Evolutionary conservation across 1,140 invertebrate genomes (phyloP), one percentile per base, ranked within the genome.

Genomic region (Neelides sp.): DNA sequence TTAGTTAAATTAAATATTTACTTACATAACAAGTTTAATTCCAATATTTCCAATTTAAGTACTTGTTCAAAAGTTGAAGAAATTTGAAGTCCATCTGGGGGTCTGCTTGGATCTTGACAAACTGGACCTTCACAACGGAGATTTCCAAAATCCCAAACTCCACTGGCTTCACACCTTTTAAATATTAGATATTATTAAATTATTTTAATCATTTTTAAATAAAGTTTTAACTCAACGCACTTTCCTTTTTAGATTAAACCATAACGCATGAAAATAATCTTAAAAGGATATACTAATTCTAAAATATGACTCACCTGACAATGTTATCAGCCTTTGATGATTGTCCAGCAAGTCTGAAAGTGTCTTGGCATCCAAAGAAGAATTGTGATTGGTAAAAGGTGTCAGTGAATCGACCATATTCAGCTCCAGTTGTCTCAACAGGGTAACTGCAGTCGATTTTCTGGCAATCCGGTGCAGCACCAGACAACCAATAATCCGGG

Each of bases 121-220:
- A 94, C 89, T 19, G 90, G 89, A 48, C 90, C 91, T 73, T 95
- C 90, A 64, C 93, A 98, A 40, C 89, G 74, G 15, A 98, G 71
- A 67, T 95, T 88, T 8, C 92, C 92, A 68, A 96, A 94, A 69
- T 97, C 93, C 93, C 93, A 97, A 43, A 88, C 81, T 5, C 86
- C 88, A 65, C 91, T 90, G 2, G 79, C 79, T 70, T 85, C 82
- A 68, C 92, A 97, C 44, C 75, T 65, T n/a, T 17, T 13, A 15
- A 30, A 8, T 26, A 37, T 22, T 22, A 8, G 10, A 23, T 42
- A 24, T 12, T 27, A 26, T 24, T 22, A 3, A 3, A 4, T 42
- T 22, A 19, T 42, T 23, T 3, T 1, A 2, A 10, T 13, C n/a
- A n/a, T n/a, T n/a, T n/a, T n/a, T n/a, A n/a, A n/a, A n/a, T n/a